Conservation (phyloP, 2,888 invertebrate genomes). For the Hemithea aestivaria region DNA sequence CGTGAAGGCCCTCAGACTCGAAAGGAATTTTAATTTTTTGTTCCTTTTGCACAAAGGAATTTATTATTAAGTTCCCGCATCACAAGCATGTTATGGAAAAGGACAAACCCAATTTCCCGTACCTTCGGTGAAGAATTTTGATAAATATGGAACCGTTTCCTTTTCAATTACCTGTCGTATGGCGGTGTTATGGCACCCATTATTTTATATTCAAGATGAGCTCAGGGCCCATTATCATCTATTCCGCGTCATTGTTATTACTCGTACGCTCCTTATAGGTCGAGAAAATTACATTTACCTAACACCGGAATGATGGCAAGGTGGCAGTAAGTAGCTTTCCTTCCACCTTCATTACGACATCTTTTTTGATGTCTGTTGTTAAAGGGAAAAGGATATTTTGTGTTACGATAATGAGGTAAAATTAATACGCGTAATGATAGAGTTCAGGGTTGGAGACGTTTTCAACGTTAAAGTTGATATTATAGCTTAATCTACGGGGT, state of each 20-base stretch:
- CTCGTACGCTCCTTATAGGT: conserved; percentile 10
- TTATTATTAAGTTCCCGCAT: conserved; percentile 65
- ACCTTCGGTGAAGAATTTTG: conserved; percentile 52
- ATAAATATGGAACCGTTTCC: conserved; percentile 44
- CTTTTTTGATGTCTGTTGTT: background rate
- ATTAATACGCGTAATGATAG: too few species aligned
- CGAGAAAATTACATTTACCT: conserved; percentile 15
- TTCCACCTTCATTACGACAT: too few species aligned
- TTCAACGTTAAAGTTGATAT: too few species aligned
- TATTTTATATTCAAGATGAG: conserved; percentile 29
- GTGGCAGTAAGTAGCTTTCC: background rate
- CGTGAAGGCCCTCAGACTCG: conserved; percentile 53
- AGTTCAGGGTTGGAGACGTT: too few species aligned
- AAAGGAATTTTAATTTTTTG: conserved; percentile 70
- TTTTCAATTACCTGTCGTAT: conserved; percentile 47
- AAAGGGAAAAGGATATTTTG: background rate
- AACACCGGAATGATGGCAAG: conserved; percentile 8
- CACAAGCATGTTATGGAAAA: conserved; percentile 55
- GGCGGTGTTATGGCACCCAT: conserved; percentile 33
- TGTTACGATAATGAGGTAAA: too few species aligned
- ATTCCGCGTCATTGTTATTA: conserved; percentile 24
- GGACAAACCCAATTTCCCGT: conserved; percentile 52
- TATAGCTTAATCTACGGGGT: background rate
- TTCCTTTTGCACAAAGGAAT: conserved; percentile 68
- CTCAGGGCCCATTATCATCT: conserved; percentile 26